Conservation (phyloP, 2,113 vertebrate species). For the Otolemur garnettii region DNA sequence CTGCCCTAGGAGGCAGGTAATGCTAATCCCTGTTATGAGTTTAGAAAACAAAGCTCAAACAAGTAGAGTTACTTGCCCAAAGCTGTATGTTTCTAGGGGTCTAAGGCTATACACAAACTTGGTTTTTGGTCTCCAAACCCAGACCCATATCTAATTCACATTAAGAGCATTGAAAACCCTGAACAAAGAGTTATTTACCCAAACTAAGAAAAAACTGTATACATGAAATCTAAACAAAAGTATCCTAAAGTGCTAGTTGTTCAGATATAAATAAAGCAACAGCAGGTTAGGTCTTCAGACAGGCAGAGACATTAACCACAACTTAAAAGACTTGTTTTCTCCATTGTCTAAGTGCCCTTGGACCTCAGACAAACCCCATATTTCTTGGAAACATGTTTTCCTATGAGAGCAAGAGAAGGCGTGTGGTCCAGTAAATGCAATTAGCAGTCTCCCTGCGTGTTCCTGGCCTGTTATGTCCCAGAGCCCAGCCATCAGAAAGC, state of each 20-base stretch:
- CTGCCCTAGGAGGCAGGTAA: not conserved
- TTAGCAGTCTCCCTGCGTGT: slow-evolving; percentile 39
- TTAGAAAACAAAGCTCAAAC: slow-evolving; percentile 3
- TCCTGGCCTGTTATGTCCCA: slow-evolving; percentile 63
- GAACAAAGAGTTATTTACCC: not conserved
- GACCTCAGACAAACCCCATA: slow-evolving; percentile 71
- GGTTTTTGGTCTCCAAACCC: not conserved
- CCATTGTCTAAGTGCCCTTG: slow-evolving; percentile 67
- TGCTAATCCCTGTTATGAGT: not conserved
- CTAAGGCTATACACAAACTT: not conserved
- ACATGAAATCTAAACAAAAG: not conserved
- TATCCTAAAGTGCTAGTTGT: not conserved
- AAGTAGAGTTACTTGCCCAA: not conserved
- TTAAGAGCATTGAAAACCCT: not conserved
- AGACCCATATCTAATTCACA: slow-evolving; percentile 17
- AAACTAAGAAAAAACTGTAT: not conserved
- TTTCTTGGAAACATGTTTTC: slow-evolving; percentile 78
- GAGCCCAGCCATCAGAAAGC: slow-evolving; percentile 71
- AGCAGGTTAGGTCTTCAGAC: slow-evolving; percentile 30
- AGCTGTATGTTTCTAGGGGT: not conserved
- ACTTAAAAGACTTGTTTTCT: slow-evolving; percentile 58
- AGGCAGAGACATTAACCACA: slow-evolving; percentile 54
- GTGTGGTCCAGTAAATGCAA: slow-evolving; percentile 83
- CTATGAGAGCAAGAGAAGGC: slow-evolving; percentile 72
- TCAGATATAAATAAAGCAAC: not conserved